Evolutionary conservation across 2,113 vertebrate species (phyloP), one percentile per base, ranked within the genome.

Genomic region (Illadopsis cleaveri): DNA sequence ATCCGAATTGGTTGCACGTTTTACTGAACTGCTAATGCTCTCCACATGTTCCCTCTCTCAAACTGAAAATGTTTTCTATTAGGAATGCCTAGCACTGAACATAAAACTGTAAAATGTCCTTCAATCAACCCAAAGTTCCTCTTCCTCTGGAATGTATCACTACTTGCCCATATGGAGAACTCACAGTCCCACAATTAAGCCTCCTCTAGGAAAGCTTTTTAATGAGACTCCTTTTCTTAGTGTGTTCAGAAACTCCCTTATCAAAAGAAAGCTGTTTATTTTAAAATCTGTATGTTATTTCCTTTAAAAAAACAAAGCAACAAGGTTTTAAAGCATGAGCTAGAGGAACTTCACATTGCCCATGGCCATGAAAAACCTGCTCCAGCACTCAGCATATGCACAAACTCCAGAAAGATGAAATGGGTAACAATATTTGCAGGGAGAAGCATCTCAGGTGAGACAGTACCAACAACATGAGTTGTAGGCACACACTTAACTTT

Each of bases 1-100:
- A 97, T 42, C 77, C 8, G 50, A 97, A 96, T 83, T 58, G 31
- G 42, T 83, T 94, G 83, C 89, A 94, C n/a, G 7, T 93, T 96
- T 94, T 94, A 89, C 77, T 80, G 66, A 97, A 89, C 66, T 90
- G 64, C 75, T 96, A 97, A 94, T 93, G 89, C 47, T 95, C 93
- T 88, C 95, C 96, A 96, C 68, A 85, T 94, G 87, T 83, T 97
- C 58, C 30, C 38, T 37, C 78, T 66, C 84, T 78, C 84, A 64
- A 82, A 93, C n/a, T 90, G n/a, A 94, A 96, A 98, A 91, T 92
- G 95, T 68, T 91, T 96, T 91, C 77, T 91, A 83, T 92, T 97
- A 94, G 50, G 44, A 77, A 96, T 86, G 93, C 87, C 81, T 89
- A 96, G 94, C 33, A 69, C 53, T 73, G 80, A 96, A 88, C 27